These are phyloP conservation scores for Syrrhaptes paradoxus DNA, from an alignment of 2,113 vertebrate genomes.

Conservation along the genomic window DNA sequence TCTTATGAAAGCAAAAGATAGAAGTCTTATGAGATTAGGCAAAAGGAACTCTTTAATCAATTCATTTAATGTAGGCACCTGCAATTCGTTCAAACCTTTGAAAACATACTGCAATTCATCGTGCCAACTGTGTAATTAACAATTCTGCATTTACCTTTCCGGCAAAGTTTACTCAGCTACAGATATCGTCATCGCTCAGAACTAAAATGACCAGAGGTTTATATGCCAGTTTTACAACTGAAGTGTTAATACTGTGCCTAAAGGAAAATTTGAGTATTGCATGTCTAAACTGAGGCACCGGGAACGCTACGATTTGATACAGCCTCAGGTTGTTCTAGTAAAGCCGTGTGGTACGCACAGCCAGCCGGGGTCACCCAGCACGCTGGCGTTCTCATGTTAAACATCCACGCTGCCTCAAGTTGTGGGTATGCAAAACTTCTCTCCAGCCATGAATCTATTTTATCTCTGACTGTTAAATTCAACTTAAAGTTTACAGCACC, in stretches of 20 bases:
- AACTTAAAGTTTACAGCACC: not conserved
- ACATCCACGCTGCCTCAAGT: rapidly evolving
- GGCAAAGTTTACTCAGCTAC: not conserved
- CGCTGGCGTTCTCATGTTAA: rapidly evolving
- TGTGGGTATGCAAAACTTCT: not conserved
- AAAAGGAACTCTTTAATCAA: not conserved
- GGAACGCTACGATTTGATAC: rapidly evolving
- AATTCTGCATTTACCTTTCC: not conserved
- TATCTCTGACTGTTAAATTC: not conserved
- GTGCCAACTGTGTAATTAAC: not conserved
- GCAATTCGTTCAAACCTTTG: not conserved
- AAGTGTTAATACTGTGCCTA: not conserved
- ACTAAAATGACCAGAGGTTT: not conserved
- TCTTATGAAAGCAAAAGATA: not conserved
- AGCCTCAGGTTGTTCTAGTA: not conserved
- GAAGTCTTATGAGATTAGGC: not conserved
- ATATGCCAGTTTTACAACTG: not conserved
- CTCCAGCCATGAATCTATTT: not conserved
- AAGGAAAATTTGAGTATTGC: not conserved
- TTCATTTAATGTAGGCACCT: not conserved
- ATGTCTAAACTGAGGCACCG: rapidly evolving
- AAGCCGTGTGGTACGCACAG: not conserved
- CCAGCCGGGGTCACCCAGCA: rapidly evolving
- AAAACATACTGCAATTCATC: not conserved
- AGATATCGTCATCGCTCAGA: not conserved